Percentiles rank a stretch among this genome's conserved stretches.
These are phyloP conservation scores for Micrasema longulum DNA, from an alignment of 1,140 invertebrate species.

Conservation along the genomic window DNA sequence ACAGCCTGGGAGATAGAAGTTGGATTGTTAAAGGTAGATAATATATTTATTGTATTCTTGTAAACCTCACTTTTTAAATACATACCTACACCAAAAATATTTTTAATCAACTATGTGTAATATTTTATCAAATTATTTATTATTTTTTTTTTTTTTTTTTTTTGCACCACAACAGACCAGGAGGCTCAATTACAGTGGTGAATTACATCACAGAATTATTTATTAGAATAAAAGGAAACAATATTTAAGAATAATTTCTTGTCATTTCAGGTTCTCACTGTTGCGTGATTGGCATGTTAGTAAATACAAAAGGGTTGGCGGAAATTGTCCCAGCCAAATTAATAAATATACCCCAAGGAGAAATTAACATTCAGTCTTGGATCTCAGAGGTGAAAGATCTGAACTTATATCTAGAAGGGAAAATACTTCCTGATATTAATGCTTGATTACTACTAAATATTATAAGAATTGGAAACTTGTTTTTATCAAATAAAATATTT, in stretches of 20 bases:
- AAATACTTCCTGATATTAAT: conserved; percentile 38
- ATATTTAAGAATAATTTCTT: not conserved
- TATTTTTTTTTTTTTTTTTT: no score
- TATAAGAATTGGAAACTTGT: no score
- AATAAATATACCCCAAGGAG: conserved; percentile 27
- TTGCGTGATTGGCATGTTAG: conserved; percentile 43
- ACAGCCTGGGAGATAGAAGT: conserved; percentile 24
- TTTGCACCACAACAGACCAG: no score
- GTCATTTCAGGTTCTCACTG: conserved; percentile 33
- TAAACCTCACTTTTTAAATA: no score
- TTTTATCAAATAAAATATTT: no score
- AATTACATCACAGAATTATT: no score
- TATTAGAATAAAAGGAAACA: no score
- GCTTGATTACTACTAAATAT: not conserved
- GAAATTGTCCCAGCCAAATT: conserved; percentile 44
- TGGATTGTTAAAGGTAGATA: conserved; percentile 49
- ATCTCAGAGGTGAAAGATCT: conserved; percentile 40
- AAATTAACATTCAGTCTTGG: conserved; percentile 35
- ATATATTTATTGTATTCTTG: no score
- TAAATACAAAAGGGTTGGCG: conserved; percentile 41
- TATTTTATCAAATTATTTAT: no score
- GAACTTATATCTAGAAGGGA: conserved; percentile 41
- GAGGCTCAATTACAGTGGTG: no score
- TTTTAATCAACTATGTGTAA: no score
- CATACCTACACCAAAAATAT: no score